phyloP scores from a whole-genome alignment of 2,888 invertebrate genomes.

The Tenthredo notha region DNA sequence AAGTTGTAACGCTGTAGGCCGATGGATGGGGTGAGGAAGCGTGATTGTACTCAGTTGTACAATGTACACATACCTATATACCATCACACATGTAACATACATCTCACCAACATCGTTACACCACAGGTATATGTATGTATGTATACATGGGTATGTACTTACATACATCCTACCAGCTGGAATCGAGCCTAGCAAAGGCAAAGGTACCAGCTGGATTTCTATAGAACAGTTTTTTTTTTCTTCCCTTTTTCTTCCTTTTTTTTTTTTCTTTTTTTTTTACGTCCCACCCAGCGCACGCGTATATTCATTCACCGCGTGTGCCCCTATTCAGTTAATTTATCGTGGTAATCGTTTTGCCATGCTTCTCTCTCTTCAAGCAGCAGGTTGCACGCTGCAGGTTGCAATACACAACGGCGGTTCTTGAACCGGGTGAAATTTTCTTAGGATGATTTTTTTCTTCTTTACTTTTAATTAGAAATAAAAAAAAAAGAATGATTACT shows the following conservation, averaged over 20 bases:
- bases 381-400: slow-evolving; percentile 10
- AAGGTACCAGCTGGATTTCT: slow-evolving; percentile 36
- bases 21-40: background rate
- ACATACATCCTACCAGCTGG: background rate
- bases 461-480: no score
- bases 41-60: slow-evolving; percentile 17
- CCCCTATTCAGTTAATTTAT: slow-evolving; percentile 69
- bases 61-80: background rate
- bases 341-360: slow-evolving; percentile 60
- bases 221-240: slow-evolving; percentile 27
- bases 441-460: background rate
- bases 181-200: background rate
- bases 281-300: slow-evolving; percentile 57
- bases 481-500: background rate
- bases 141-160: background rate
- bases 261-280: slow-evolving; percentile 42
- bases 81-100: background rate
- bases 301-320: slow-evolving; percentile 67
- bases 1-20: slow-evolving; percentile 30
- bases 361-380: background rate
- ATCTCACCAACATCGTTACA: background rate
- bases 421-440: background rate
- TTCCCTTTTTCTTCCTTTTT: no score
- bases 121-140: background rate
- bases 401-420: background rate